Base-by-base conservation (phyloP, 2,888 invertebrate genomes). In the Cephus spinipes region DNA sequence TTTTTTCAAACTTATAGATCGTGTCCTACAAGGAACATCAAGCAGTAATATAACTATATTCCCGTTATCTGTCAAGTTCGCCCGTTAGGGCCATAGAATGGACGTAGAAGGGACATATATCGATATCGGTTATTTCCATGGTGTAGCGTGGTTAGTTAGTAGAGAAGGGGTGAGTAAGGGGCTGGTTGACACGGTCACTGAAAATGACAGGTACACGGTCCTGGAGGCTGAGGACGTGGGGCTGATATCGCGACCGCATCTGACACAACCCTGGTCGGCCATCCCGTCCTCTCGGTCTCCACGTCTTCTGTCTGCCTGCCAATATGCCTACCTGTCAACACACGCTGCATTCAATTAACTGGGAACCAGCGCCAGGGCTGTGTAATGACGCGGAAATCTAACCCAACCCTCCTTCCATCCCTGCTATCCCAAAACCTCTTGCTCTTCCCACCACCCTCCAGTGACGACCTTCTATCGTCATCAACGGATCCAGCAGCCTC, bases 141-240 rank as follows among this genome's bases (percentile, higher is more conserved):
- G 85, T 84, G 85, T 85, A 85, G 84, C 83, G 82, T 84, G 83
- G 86, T 87, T 87, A 88, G 88, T 87, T 86, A 86, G 86, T 32
- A 55, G 73, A 79, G 74, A 30, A 36, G 40, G 77, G 35, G 77
- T 75, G 32, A 55, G 68, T 82, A 78, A 79, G 79, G 79, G 81
- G 81, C 80, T 82, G 85, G 88, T 88, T 88, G 90, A 90, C 90
- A 88, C 90, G 88, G 86, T 88, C 88, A 87, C 87, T 87, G 88
- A 89, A 89, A 89, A 90, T 91, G 91, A 91, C 91, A 91, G 91
- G 90, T 90, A 91, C 91, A 91, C 87, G 91, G 87, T 87, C 89
- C 88, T 85, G 84, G 85, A 83, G 81, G 81, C 82, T 85, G 84
- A 82, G 87, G 85, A 86, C 85, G 86, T 84, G 84, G 83, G 81